These are phyloP conservation scores for Prunella strophiata DNA, from an alignment of 2,797 vertebrate genomes.

Conservation along the genomic window DNA sequence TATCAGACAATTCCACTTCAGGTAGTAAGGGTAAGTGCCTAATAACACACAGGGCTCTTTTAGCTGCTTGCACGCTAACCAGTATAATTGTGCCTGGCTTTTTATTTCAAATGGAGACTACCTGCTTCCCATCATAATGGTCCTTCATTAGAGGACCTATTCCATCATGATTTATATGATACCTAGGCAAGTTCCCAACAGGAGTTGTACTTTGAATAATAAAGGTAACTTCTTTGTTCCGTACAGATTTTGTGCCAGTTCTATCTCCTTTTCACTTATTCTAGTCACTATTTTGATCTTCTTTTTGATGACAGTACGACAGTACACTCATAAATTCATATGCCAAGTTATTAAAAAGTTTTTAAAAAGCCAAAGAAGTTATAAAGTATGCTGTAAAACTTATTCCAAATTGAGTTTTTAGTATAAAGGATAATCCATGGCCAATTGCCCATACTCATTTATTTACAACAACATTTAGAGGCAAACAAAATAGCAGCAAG, in stretches of 20 bases:
- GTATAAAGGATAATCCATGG: background rate
- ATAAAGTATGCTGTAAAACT: background rate
- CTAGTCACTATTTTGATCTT: conserved; percentile 47
- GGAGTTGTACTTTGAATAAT: conserved; percentile 42
- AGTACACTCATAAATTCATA: conserved; percentile 28
- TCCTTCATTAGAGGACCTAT: conserved; percentile 35
- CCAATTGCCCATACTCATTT: background rate
- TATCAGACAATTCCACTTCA: background rate
- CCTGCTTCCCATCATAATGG: conserved; percentile 42
- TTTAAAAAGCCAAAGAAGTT: background rate
- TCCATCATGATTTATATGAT: background rate
- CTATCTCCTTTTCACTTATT: conserved; percentile 48
- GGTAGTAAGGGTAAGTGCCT: background rate
- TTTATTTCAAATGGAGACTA: conserved; percentile 43
- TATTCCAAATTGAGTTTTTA: conserved; percentile 9
- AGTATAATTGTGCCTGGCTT: conserved; percentile 12
- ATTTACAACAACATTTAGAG: conserved; percentile 2
- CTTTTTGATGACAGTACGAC: conserved; percentile 33
- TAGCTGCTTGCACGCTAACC: background rate
- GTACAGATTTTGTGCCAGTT: conserved; percentile 23
- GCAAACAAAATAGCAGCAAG: background rate
- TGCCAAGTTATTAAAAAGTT: conserved; percentile 26
- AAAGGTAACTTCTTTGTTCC: conserved; percentile 47
- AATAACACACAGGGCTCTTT: background rate
- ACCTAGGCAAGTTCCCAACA: conserved; percentile 3